Percentiles rank a stretch among this genome's conserved stretches.
Conservation (phyloP, 1,140 invertebrate species). For the Gonioctena quinquepunctata region DNA sequence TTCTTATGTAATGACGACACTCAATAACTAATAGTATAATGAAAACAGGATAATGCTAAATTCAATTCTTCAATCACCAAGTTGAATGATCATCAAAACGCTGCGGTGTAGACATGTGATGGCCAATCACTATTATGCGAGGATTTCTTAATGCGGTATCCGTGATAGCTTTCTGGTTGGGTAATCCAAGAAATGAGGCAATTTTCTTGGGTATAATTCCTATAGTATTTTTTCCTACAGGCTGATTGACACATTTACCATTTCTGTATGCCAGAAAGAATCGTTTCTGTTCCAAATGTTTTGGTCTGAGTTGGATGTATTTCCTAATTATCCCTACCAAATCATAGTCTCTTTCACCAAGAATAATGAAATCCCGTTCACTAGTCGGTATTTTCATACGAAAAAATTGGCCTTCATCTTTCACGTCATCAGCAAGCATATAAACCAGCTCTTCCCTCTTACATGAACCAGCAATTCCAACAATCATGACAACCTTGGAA, state of each 20-base stretch:
- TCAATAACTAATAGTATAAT: no score
- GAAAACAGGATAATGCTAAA: no score
- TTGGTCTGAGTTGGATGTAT: background rate
- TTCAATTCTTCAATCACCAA: no score
- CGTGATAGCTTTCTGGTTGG: slow-evolving; percentile 9
- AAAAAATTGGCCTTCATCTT: background rate
- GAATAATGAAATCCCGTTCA: background rate
- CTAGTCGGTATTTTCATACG: background rate
- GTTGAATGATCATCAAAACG: no score
- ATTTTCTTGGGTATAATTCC: background rate
- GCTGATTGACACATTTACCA: slow-evolving; percentile 9
- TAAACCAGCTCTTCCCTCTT: background rate
- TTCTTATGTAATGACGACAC: no score
- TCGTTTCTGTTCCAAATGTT: background rate
- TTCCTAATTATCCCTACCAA: background rate
- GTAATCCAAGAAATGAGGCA: background rate
- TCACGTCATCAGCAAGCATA: background rate
- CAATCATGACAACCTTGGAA: background rate
- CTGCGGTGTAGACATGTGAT: background rate
- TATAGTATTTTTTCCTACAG: slow-evolving; percentile 5
- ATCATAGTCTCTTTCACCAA: background rate
- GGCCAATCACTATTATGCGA: background rate
- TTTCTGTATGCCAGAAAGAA: slow-evolving; percentile 15
- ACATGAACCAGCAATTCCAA: background rate
- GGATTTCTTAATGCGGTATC: background rate